Evolutionary conservation across 1,140 invertebrate species (phyloP).

Genomic region (Drosophila sturtevanti): DNA sequence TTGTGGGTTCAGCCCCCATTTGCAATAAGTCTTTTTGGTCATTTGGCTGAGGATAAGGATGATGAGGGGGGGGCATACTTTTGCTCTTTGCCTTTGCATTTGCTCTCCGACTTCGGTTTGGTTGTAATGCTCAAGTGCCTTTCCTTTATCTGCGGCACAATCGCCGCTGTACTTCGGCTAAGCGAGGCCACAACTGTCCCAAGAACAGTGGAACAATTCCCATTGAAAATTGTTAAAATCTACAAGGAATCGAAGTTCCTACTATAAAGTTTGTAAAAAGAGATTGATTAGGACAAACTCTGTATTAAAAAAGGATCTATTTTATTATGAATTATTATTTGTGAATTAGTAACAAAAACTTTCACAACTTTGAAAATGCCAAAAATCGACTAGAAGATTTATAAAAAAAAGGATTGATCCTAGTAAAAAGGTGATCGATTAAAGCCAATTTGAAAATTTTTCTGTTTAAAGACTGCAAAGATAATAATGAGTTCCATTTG

Average conservation of each 20-base stretch:
- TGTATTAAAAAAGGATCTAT: no score
- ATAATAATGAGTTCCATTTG: no score
- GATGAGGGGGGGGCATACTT: slow-evolving; percentile 25
- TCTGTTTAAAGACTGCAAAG: no score
- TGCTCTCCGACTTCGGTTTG: slow-evolving; percentile 16
- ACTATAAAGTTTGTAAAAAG: background rate
- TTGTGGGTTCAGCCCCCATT: slow-evolving; percentile 27
- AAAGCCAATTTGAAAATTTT: no score
- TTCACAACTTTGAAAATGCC: no score
- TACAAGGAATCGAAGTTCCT: background rate
- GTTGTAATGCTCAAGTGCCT: slow-evolving; percentile 76
- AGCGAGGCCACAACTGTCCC: slow-evolving; percentile 21
- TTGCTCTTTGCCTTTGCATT: slow-evolving; percentile 25
- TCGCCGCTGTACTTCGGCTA: slow-evolving; percentile 39
- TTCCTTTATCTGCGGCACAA: slow-evolving; percentile 78
- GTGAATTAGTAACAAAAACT: no score
- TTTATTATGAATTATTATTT: no score
- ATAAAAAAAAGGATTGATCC: no score
- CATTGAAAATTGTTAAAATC: background rate
- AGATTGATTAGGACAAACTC: no score
- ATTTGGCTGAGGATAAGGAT: slow-evolving; percentile 2
- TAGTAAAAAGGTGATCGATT: no score
- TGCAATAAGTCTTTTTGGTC: slow-evolving; percentile 38
- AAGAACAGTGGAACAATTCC: background rate
- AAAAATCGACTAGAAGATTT: no score